phyloP scores from a whole-genome alignment of 2,797 vertebrate species.

The Saguinus oedipus region DNA sequence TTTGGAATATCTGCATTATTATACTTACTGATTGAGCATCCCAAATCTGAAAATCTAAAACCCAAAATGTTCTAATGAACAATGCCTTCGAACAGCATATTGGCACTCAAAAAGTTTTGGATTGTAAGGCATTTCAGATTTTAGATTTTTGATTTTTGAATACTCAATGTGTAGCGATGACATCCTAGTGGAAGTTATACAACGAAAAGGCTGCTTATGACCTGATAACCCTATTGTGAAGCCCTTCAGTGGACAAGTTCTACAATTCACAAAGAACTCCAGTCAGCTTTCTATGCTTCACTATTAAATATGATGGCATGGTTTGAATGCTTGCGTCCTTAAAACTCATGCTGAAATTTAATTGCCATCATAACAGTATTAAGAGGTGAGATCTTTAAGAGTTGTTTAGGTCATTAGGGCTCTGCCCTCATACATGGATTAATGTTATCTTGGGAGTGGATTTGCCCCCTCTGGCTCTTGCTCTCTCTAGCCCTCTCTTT shows the following conservation, averaged over 20 bases:
- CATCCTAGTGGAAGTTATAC: background rate
- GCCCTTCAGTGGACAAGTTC: background rate
- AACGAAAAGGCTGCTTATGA: background rate
- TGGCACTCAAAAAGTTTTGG: background rate
- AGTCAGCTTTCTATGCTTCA: background rate
- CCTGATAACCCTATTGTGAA: background rate
- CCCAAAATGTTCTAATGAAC: background rate
- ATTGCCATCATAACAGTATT: background rate
- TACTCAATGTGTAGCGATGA: background rate
- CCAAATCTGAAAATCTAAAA: background rate
- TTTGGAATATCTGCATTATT: too few species aligned
- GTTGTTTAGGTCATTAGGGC: background rate
- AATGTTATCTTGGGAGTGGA: background rate
- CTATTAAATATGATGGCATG: background rate
- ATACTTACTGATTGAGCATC: background rate
- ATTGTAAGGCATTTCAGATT: background rate
- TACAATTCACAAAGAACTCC: background rate
- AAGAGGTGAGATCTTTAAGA: background rate
- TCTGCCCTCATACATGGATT: background rate
- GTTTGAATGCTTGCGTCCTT: background rate
- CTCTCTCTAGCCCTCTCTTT: background rate
- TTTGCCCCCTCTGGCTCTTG: too few species aligned
- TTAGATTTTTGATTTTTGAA: background rate
- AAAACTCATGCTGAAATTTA: background rate
- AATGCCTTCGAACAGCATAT: background rate